phyloP scores from a whole-genome alignment of 2,888 invertebrate species.

The Caenorhabditis virilis region DNA sequence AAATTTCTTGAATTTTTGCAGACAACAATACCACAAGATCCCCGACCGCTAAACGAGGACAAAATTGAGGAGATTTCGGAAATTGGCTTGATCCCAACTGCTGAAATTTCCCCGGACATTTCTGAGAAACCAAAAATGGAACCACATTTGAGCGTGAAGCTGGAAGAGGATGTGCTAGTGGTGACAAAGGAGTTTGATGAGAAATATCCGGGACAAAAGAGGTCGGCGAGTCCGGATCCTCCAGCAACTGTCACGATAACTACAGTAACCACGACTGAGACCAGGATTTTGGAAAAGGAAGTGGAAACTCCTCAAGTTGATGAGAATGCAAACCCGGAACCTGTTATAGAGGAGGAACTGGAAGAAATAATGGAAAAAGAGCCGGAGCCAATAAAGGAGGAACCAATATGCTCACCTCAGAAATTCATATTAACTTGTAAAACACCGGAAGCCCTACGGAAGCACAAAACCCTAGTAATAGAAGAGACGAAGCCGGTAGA shows the following conservation, averaged over 20 bases:
- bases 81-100: conserved; percentile 24
- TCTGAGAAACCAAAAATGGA: too few species aligned
- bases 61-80: conserved; percentile 41
- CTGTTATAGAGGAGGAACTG: not conserved
- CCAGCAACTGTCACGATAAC: conserved; percentile 2
- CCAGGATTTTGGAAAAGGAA: not conserved
- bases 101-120: conserved; percentile 29
- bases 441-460: conserved; percentile 37
- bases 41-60: conserved; percentile 38
- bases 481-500: conserved; percentile 17
- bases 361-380: conserved; percentile 2
- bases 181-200: conserved; percentile 39
- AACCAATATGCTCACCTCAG: conserved; percentile 31
- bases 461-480: conserved; percentile 33
- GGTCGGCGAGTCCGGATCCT: conserved; percentile 34
- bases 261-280: not conserved
- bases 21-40: conserved; percentile 42
- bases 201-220: conserved; percentile 36
- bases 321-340: not conserved
- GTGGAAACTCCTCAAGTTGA: too few species aligned
- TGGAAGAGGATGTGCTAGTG: conserved; percentile 38
- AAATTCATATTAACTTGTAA: conserved; percentile 36
- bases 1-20: conserved; percentile 3
- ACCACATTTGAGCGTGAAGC: conserved; percentile 29
- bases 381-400: conserved; percentile 3